These are phyloP conservation scores for Calliopum simillimum DNA, from an alignment of 2,888 invertebrate species.

Conservation along the genomic window DNA sequence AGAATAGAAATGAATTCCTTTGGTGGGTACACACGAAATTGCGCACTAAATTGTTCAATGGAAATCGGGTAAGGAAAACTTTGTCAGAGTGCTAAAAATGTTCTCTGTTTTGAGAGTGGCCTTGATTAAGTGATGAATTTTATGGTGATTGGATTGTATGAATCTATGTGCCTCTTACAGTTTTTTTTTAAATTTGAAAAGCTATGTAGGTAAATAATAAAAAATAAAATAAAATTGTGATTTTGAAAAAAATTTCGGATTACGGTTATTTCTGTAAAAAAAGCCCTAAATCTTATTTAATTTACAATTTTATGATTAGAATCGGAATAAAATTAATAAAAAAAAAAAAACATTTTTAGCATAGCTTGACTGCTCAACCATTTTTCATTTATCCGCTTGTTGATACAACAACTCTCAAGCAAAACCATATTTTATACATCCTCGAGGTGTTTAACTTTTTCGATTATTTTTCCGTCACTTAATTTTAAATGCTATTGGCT, in stretches of 20 bases:
- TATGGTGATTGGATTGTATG: background rate
- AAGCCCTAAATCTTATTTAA: too few relatives aligned
- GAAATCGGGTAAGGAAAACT: conserved; percentile 28
- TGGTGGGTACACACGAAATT: conserved; percentile 38
- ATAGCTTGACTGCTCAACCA: too few relatives aligned
- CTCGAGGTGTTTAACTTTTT: too few relatives aligned
- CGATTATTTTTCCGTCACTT: too few relatives aligned
- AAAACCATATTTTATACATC: background rate
- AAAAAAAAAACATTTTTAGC: too few relatives aligned
- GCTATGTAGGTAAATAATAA: too few relatives aligned
- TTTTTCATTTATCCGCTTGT: background rate
- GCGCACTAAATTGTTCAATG: conserved; percentile 42
- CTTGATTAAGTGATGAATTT: conserved; percentile 5
- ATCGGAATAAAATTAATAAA: too few relatives aligned
- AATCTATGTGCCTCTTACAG: background rate
- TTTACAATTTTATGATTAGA: too few relatives aligned
- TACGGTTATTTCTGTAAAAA: too few relatives aligned
- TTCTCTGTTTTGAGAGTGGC: background rate
- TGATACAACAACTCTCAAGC: conserved; percentile 1
- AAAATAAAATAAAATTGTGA: too few relatives aligned
- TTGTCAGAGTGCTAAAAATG: background rate
- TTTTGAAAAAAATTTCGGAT: too few relatives aligned
- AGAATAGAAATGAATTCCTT: conserved; percentile 38
- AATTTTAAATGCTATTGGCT: too few relatives aligned
- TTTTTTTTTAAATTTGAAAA: background rate